Evolutionary conservation across 2,797 vertebrate genomes (phyloP).

Genomic region (Coluber constrictor): DNA sequence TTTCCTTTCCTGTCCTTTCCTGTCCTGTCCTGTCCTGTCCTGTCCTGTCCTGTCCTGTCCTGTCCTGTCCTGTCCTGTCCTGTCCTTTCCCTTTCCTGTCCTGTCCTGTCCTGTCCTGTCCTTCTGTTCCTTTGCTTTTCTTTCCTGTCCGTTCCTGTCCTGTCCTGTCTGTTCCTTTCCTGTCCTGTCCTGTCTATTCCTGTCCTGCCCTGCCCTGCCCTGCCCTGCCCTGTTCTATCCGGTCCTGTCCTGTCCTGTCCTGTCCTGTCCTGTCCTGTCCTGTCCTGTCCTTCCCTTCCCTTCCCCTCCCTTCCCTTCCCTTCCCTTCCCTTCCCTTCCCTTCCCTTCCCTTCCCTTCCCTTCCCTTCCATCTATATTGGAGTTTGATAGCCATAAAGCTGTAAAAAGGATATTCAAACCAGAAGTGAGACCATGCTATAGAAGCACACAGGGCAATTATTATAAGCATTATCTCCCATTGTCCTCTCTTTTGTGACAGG

Average conservation of each 20-base stretch:
- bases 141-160: fast-evolving
- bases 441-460: neutral
- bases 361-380: neutral
- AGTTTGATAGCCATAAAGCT: neutral
- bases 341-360: neutral
- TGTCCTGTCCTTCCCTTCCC: too few species aligned
- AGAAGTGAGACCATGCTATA: neutral
- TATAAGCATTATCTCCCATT: neutral
- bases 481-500: neutral
- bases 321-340: neutral
- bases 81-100: fast-evolving
- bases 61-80: too few species aligned
- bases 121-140: neutral
- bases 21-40: too few species aligned
- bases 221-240: too few species aligned
- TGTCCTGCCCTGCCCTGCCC: too few species aligned
- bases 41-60: too few species aligned
- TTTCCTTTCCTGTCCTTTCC: too few species aligned
- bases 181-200: too few species aligned
- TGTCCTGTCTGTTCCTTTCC: neutral
- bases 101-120: too few species aligned
- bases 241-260: too few species aligned
- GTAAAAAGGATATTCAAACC: neutral
- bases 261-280: too few species aligned
- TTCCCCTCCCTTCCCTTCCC: neutral